A percentile compares a stretch with the other conserved stretches of the same genome.
These are phyloP conservation scores for Ptychodera flava DNA, from an alignment of 35 echinoderm and acorn worm species.

Conservation along the genomic window DNA sequence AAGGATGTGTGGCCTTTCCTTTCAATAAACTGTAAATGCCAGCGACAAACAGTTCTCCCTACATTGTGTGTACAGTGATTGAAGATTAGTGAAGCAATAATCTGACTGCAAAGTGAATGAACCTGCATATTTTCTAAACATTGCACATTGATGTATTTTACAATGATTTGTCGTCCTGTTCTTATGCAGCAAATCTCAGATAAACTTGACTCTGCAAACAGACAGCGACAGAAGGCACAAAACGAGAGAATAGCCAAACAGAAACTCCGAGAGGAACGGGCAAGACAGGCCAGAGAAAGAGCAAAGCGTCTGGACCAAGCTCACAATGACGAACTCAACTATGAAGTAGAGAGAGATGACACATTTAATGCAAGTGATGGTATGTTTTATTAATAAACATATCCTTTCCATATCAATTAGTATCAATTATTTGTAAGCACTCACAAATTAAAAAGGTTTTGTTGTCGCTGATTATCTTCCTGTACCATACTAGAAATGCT, in stretches of 20 bases:
- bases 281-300: conserved; percentile 61
- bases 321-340: conserved; percentile 41
- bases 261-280: conserved; percentile 59
- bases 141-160: too few species aligned
- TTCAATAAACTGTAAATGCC: too few species aligned
- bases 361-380: conserved; percentile 91
- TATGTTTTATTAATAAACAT: conserved; percentile 36
- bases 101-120: too few species aligned
- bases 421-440: background rate
- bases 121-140: too few species aligned
- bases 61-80: too few species aligned
- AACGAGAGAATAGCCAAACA: conserved; percentile 69
- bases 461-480: background rate
- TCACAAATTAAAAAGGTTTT: background rate
- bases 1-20: too few species aligned
- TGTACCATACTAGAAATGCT: too few species aligned
- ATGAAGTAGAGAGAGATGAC: conserved; percentile 88
- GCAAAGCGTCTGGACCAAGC: conserved; percentile 43
- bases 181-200: conserved; percentile 55
- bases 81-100: too few species aligned
- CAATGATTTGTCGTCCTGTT: too few species aligned
- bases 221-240: conserved; percentile 53
- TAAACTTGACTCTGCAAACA: conserved; percentile 73
- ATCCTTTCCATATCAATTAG: too few species aligned
- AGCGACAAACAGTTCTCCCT: too few species aligned